Conservation (phyloP, 2,888 invertebrate species). For the Patella pellucida region DNA sequence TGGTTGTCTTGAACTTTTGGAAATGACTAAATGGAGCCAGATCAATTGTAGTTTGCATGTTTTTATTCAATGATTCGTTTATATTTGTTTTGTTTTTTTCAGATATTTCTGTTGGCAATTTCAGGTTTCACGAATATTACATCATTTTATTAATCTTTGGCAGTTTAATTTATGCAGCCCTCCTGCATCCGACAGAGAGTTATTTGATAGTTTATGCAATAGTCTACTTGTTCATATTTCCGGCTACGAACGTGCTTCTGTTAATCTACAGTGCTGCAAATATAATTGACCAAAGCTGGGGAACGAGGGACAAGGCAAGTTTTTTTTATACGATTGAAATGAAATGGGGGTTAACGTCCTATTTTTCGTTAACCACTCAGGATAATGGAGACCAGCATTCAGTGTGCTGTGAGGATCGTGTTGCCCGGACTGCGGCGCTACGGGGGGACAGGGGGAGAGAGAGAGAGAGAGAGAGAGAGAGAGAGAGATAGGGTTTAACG, state of each 20-base stretch:
- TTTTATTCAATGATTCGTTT: too few species aligned
- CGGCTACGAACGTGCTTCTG: conserved; percentile 41
- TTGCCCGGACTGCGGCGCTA: too few species aligned
- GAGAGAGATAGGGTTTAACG: too few species aligned
- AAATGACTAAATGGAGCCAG: too few species aligned
- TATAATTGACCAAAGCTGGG: conserved; percentile 45
- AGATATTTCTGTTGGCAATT: conserved; percentile 30
- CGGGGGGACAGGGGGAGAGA: too few species aligned
- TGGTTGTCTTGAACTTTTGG: too few species aligned
- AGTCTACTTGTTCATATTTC: conserved; percentile 40
- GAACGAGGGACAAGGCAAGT: conserved; percentile 38
- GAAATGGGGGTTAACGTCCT: too few species aligned
- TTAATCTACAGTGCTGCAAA: conserved; percentile 39
- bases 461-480: too few species aligned
- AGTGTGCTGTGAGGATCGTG: too few species aligned
- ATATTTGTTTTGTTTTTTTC: not conserved
- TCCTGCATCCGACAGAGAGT: conserved; percentile 36
- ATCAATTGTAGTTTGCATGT: too few species aligned
- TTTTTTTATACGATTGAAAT: not conserved
- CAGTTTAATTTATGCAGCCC: conserved; percentile 36
- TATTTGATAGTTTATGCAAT: conserved; percentile 33
- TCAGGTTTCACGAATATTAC: conserved; percentile 39
- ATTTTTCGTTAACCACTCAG: too few species aligned
- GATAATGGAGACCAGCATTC: too few species aligned
- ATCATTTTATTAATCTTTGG: conserved; percentile 34